Percentiles rank a stretch among this genome's conserved stretches.
Evolutionary conservation across 1,140 invertebrate genomes (phyloP).

Genomic region (Drosophila pallidifrons): DNA sequence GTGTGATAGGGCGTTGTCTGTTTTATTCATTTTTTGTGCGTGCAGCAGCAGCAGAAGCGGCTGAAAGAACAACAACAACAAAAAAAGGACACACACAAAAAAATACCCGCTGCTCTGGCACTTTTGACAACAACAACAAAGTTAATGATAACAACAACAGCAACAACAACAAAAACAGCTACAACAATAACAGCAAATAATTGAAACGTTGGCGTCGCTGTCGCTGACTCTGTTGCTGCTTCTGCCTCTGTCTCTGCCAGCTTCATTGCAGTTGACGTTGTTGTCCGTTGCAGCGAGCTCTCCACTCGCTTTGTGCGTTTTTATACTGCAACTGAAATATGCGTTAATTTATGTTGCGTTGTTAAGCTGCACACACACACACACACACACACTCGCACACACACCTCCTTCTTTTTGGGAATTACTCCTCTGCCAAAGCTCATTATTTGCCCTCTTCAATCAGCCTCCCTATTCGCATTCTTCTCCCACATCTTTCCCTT

Average conservation of each 20-base stretch:
- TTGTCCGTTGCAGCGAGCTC: slow-evolving; percentile 24
- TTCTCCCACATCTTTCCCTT: background rate
- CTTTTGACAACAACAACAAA: slow-evolving; percentile 48
- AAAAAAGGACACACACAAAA: background rate
- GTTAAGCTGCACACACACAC: slow-evolving; percentile 77
- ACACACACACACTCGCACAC: slow-evolving; percentile 15
- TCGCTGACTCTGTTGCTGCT: slow-evolving; percentile 25
- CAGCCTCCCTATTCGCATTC: slow-evolving; percentile 29
- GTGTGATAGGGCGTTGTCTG: slow-evolving; percentile 46
- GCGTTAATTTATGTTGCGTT: slow-evolving; percentile 82
- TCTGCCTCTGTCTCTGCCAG: background rate
- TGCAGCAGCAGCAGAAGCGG: slow-evolving; percentile 33
- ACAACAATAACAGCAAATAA: slow-evolving; percentile 36
- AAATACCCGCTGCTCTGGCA: slow-evolving; percentile 55
- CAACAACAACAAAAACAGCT: slow-evolving; percentile 3
- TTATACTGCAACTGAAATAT: slow-evolving; percentile 71
- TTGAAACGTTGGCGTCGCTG: slow-evolving; percentile 42
- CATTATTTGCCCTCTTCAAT: slow-evolving; percentile 39
- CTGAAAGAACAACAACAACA: slow-evolving; percentile 20
- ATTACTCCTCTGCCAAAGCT: slow-evolving; percentile 19
- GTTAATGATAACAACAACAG: slow-evolving; percentile 67
- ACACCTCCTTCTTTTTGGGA: slow-evolving; percentile 20
- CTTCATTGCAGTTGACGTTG: slow-evolving; percentile 1
- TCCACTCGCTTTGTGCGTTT: slow-evolving; percentile 43
- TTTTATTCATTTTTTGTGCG: slow-evolving; percentile 80